phyloP scores from a whole-genome alignment of 30 jellyfish, hydroid and myxozoan species.

The Clytia hemisphaerica region DNA sequence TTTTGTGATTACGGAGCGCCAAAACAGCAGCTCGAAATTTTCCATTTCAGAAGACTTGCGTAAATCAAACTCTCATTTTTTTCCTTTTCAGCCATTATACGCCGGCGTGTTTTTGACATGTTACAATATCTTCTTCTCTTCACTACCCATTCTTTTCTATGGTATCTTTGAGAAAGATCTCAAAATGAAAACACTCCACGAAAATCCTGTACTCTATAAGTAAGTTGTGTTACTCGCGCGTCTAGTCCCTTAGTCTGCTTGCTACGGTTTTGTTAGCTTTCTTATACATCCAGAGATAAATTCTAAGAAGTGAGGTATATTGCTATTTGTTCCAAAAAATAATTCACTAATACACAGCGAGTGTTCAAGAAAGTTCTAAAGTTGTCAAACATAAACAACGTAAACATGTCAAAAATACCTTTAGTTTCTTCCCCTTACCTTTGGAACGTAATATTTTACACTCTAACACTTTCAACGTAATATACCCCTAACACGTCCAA shows the following conservation, averaged over 20 bases:
- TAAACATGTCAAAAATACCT: too few relatives aligned
- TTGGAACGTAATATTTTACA: too few relatives aligned
- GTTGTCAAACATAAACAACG: too few relatives aligned
- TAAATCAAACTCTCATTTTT: background rate
- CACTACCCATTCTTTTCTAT: slow-evolving; percentile 83
- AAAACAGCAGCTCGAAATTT: too few relatives aligned
- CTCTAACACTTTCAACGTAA: too few relatives aligned
- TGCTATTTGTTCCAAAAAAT: background rate
- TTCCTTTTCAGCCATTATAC: slow-evolving; percentile 78
- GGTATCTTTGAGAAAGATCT: slow-evolving; percentile 85
- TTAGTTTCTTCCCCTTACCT: too few relatives aligned
- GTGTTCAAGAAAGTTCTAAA: too few relatives aligned
- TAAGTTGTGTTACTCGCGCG: slow-evolving; percentile 3
- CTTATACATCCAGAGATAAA: background rate
- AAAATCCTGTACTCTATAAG: slow-evolving; percentile 82
- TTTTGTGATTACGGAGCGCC: too few relatives aligned
- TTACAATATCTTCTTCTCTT: slow-evolving; percentile 85
- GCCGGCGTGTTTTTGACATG: slow-evolving; percentile 88
- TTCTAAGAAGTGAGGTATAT: background rate
- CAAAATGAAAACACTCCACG: slow-evolving; percentile 42
- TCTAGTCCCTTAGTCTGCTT: background rate
- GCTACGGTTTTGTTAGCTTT: background rate
- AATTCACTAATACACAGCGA: too few relatives aligned
- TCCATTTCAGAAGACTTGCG: too few relatives aligned
- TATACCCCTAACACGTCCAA: too few relatives aligned